Conservation (phyloP, 2,888 invertebrate species). For the Eilema sororculum region DNA sequence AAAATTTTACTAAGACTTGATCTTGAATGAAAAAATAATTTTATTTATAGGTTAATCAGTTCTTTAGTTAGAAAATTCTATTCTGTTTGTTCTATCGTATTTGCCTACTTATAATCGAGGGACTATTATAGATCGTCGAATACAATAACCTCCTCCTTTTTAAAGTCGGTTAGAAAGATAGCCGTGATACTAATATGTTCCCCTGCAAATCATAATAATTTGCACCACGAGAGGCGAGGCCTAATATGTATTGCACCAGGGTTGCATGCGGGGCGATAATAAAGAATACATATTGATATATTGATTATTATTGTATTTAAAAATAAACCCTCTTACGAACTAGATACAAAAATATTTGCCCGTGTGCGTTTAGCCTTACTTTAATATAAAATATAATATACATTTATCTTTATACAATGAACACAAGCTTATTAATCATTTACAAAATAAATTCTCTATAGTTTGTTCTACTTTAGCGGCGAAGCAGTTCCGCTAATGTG, state of each 20-base stretch:
- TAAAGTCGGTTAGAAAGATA: too few species aligned
- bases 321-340: constrained; percentile 49
- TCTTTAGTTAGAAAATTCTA: too few species aligned
- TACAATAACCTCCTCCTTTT: too few species aligned
- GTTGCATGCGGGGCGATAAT: not conserved
- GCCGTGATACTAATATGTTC: not conserved
- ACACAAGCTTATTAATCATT: constrained; percentile 11
- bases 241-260: not conserved
- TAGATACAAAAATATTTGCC: constrained; percentile 47
- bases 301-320: constrained; percentile 38
- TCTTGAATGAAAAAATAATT: too few species aligned
- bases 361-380: constrained; percentile 27
- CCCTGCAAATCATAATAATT: not conserved
- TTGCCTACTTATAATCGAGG: too few species aligned
- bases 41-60: too few species aligned
- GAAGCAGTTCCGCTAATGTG: too few species aligned
- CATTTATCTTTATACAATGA: constrained; percentile 13
- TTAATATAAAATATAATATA: constrained; percentile 13
- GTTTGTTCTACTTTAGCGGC: not conserved
- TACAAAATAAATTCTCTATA: not conserved
- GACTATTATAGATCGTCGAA: too few species aligned
- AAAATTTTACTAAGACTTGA: too few species aligned
- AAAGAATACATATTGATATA: not conserved
- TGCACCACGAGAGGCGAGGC: not conserved
- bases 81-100: too few species aligned